phyloP scores from a whole-genome alignment of 2,888 invertebrate genomes.

The Phytoseiulus persimilis region DNA sequence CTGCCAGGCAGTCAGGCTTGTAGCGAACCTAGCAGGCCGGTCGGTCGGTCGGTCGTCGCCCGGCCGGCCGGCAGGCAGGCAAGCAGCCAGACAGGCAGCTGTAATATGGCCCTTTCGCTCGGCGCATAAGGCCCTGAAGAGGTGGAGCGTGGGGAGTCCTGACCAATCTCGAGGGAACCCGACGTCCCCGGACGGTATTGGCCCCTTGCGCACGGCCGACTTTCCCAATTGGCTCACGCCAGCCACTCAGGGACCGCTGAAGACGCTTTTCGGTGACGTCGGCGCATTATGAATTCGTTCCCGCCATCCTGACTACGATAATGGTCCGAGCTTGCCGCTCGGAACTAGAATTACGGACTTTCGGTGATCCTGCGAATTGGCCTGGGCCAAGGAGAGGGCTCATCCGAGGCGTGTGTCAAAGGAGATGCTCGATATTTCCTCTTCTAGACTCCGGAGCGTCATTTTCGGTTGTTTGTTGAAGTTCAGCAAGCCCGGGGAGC shows the following conservation, averaged over 20 bases:
- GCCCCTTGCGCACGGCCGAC: slow-evolving; percentile 28
- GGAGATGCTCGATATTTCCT: too few relatives aligned
- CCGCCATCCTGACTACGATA: background rate
- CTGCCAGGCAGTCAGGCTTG: background rate
- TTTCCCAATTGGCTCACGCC: slow-evolving; percentile 28
- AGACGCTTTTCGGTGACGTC: slow-evolving; percentile 38
- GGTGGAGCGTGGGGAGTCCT: slow-evolving; percentile 35
- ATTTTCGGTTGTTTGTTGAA: too few relatives aligned
- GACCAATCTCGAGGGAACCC: slow-evolving; percentile 32
- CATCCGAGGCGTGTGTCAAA: too few relatives aligned
- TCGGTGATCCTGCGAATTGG: background rate
- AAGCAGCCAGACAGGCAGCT: background rate
- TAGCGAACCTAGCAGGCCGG: background rate
- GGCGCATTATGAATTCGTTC: slow-evolving; percentile 5
- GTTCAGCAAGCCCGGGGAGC: too few relatives aligned
- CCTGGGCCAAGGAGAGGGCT: too few relatives aligned
- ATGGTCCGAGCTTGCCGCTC: background rate
- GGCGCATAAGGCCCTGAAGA: slow-evolving; percentile 38
- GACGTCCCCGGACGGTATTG: slow-evolving; percentile 36
- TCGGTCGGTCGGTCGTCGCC: background rate
- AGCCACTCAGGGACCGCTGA: slow-evolving; percentile 12
- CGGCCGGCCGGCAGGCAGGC: background rate
- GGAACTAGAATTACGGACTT: background rate
- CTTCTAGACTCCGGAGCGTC: too few relatives aligned
- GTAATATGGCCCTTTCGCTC: slow-evolving; percentile 6